Conservation (phyloP, 1,140 invertebrate genomes). For the Brachionus rotundiformis region DNA sequence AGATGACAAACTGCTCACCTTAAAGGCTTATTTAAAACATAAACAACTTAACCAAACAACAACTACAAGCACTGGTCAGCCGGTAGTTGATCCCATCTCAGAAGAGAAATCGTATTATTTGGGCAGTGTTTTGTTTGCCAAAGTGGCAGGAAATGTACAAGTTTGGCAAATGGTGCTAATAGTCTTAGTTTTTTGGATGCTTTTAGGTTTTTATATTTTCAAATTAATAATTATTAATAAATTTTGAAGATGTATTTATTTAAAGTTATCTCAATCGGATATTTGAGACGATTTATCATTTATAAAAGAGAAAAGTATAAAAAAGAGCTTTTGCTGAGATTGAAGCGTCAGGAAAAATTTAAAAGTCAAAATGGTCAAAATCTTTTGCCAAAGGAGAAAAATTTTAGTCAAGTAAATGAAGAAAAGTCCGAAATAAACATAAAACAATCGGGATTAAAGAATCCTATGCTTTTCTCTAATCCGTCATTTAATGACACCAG, state of each 20-base stretch:
- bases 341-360: neutral
- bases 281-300: neutral
- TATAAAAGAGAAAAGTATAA: neutral
- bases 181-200: neutral
- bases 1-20: constrained; percentile 18
- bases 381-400: neutral
- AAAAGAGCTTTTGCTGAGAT: neutral
- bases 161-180: constrained; percentile 29
- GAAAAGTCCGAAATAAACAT: neutral
- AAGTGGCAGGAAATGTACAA: constrained; percentile 24
- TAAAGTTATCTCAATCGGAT: neutral
- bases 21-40: neutral
- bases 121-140: constrained; percentile 10
- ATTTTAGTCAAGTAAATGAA: neutral
- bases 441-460: neutral
- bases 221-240: neutral
- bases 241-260: neutral
- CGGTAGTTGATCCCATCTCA: neutral
- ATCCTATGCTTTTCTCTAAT: neutral
- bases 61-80: neutral
- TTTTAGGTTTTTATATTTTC: neutral
- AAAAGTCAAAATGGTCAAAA: constrained; percentile 4
- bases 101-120: neutral
- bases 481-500: constrained; percentile 2
- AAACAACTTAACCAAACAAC: constrained; percentile 16